These are phyloP conservation scores for Stictocephala bisonia DNA, from an alignment of 2,888 invertebrate genomes.

Conservation along the genomic window DNA sequence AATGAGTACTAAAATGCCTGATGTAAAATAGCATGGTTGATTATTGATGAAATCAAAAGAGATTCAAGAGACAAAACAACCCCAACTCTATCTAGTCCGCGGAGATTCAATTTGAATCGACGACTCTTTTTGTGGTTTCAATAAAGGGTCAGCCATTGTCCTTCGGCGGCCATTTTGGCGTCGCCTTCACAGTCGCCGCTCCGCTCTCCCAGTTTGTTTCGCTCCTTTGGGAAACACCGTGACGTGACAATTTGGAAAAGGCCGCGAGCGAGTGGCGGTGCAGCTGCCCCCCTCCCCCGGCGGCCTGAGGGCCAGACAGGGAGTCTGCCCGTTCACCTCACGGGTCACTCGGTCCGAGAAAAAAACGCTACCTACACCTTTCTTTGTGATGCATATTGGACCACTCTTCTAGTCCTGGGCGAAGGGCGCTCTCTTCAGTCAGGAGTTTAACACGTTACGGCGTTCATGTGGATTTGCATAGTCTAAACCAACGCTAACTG, in stretches of 20 bases:
- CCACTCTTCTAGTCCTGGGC: neutral
- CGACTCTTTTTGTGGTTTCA: slow-evolving; percentile 30
- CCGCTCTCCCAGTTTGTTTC: slow-evolving; percentile 20
- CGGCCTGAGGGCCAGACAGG: slow-evolving; percentile 18
- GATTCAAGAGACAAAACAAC: too few relatives aligned
- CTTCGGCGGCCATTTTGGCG: slow-evolving; percentile 16
- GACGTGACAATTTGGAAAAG: slow-evolving; percentile 40
- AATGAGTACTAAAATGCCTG: too few relatives aligned
- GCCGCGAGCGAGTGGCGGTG: slow-evolving; percentile 2
- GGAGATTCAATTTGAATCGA: too few relatives aligned
- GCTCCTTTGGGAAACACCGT: slow-evolving; percentile 41
- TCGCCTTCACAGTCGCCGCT: too few relatives aligned
- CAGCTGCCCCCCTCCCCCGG: slow-evolving; percentile 7
- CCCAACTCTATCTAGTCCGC: too few relatives aligned
- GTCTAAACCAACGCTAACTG: too few relatives aligned
- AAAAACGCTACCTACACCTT: neutral
- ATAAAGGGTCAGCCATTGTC: slow-evolving; percentile 35
- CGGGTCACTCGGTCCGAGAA: neutral
- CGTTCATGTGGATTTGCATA: too few relatives aligned
- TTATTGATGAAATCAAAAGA: too few relatives aligned
- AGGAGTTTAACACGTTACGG: neutral
- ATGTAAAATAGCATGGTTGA: too few relatives aligned
- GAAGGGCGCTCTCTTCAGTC: neutral
- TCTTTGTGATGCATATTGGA: neutral
- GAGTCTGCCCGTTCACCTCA: neutral